Evolutionary conservation across 1,140 invertebrate species (phyloP), one percentile per base, ranked within the genome.

Genomic region (Rhopalosiphum maidis): DNA sequence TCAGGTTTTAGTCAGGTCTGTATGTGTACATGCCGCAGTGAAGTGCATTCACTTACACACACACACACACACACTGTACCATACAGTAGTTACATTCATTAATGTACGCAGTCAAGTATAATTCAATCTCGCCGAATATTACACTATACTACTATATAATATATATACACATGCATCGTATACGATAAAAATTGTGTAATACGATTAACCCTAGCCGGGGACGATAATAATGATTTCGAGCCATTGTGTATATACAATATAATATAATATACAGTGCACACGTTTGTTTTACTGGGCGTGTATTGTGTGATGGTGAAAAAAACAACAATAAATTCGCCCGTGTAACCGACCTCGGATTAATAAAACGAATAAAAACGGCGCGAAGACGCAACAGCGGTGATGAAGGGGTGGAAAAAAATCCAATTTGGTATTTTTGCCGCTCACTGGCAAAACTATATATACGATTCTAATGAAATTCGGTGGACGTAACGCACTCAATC

Each of bases 371-470:
- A 93, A 93, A 91, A 93, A 93, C 48, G 43, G 46, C 8, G 90
- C 91, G 91, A 54, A 93, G 35, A 93, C 48, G 82, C 82, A 9
- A n/a, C 6, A 43, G 55, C 11, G 82, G 48, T 37, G 48, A 68
- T 4, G 85, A 46, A 55, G 82, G 23, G 48, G 30, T 77, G 82
- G 43, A 35, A 93, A 93, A 93, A 93, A 93, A 93, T 93, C 91
- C 82, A 93, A 93, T 93, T 93, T 93, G 82, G 91, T 93, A 93
- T 93, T 93, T 93, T 93, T 86, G 91, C 60, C 60, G 60, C 91
- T 54, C 77, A 55, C 91, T 83, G n/a, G n/a, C 9, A 54, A 92
- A 92, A 43, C n/a, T 48, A n/a, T 60, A 68, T 55, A 91, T 41
- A 92, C 43, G 25, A 35, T 30, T 93, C 43, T 93, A 93, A 93